phyloP scores from a whole-genome alignment of 2,888 invertebrate genomes.

The Hemithea aestivaria region DNA sequence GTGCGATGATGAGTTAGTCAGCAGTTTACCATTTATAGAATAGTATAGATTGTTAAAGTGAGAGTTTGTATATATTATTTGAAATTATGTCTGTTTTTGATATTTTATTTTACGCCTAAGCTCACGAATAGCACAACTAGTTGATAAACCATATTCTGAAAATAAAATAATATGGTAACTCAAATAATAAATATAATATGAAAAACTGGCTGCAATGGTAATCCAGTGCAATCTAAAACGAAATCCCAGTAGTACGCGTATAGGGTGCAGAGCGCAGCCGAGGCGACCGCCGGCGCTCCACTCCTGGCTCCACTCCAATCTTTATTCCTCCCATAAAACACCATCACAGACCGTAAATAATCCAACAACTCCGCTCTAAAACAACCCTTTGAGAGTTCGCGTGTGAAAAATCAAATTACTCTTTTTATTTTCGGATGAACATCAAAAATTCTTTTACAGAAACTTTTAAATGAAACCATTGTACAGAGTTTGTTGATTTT shows the following conservation, averaged over 20 bases:
- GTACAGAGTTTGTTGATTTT: conserved; percentile 17
- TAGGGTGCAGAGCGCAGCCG: too few relatives aligned
- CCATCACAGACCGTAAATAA: conserved; percentile 49
- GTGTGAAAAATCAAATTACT: conserved; percentile 43
- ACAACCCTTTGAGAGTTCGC: conserved; percentile 45
- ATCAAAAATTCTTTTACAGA: conserved; percentile 23
- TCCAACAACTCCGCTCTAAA: conserved; percentile 46
- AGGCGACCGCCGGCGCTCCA: too few relatives aligned
- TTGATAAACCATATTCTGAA: too few relatives aligned
- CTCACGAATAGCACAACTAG: too few relatives aligned
- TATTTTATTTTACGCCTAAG: too few relatives aligned
- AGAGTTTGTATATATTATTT: too few relatives aligned
- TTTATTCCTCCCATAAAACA: conserved; percentile 50
- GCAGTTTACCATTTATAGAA: too few relatives aligned
- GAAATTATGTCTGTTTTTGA: too few relatives aligned
- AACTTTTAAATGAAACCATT: conserved; percentile 27
- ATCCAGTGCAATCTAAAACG: conserved; percentile 44
- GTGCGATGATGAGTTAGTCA: too few relatives aligned
- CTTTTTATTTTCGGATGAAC: conserved; percentile 27
- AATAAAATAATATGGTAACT: too few relatives aligned
- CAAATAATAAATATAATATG: conserved; percentile 1
- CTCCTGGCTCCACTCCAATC: conserved; percentile 55
- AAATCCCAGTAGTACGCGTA: conserved; percentile 41
- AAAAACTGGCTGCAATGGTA: conserved; percentile 11
- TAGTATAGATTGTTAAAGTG: too few relatives aligned